Percentiles rank a stretch among this genome's conserved stretches.
phyloP scores from a whole-genome alignment of 2,113 vertebrate genomes.

The Callionymus lyra region DNA sequence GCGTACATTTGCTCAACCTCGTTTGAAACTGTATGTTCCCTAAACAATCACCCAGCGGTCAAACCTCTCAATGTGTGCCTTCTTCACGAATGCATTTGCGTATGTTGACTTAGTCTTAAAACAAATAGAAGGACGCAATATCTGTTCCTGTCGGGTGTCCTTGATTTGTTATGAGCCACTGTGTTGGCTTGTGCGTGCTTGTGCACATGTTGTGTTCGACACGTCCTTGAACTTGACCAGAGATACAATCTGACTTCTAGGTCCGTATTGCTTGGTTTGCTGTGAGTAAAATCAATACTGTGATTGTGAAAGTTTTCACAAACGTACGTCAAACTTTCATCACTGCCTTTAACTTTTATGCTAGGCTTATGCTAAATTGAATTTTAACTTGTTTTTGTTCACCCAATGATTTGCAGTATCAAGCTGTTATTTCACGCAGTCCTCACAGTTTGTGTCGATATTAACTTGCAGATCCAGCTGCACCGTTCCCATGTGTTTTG shows the following conservation, averaged over 20 bases:
- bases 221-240: not conserved
- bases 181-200: not conserved
- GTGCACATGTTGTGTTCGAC: not conserved
- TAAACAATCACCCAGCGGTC: too few relatives aligned
- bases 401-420: conserved; percentile 25
- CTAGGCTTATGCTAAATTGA: too few relatives aligned
- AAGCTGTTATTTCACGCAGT: conserved; percentile 14
- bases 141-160: conserved; percentile 12
- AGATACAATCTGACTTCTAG: not conserved
- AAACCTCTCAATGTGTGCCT: too few relatives aligned
- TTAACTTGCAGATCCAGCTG: conserved; percentile 20
- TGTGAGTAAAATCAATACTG: not conserved
- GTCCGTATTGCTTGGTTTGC: not conserved
- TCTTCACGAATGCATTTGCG: not conserved
- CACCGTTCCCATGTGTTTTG: conserved; percentile 48
- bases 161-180: conserved; percentile 10
- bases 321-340: not conserved
- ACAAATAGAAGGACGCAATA: not conserved
- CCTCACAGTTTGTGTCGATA: conserved; percentile 23
- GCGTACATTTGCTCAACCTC: too few relatives aligned
- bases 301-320: too few relatives aligned
- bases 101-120: not conserved
- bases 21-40: too few relatives aligned
- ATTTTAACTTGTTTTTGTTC: too few relatives aligned
- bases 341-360: too few relatives aligned